phyloP scores from a whole-genome alignment of 2,888 invertebrate genomes.

The Ophion ellenae region DNA sequence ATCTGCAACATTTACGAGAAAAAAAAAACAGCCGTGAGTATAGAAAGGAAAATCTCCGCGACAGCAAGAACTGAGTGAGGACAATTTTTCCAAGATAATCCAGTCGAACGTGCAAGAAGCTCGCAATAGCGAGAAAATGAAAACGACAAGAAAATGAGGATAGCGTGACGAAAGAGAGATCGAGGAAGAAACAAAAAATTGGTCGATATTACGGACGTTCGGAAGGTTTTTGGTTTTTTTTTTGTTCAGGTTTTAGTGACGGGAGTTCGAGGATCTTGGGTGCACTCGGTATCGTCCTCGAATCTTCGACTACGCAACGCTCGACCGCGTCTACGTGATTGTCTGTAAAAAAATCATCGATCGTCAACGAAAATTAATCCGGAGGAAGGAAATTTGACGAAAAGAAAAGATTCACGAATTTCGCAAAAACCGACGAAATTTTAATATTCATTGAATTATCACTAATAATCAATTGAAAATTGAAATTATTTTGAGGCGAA shows the following conservation, averaged over 20 bases:
- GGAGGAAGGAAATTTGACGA: constrained; percentile 1
- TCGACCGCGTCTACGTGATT: constrained; percentile 75
- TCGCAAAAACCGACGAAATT: background rate
- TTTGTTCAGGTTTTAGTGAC: constrained; percentile 71
- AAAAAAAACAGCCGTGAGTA: background rate
- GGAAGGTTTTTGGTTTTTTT: constrained; percentile 63
- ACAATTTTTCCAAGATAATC: constrained; percentile 53
- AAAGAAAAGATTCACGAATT: background rate
- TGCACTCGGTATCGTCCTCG: constrained; percentile 70
- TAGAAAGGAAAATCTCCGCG: background rate
- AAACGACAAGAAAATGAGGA: background rate
- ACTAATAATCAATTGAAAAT: background rate
- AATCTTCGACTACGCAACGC: constrained; percentile 79
- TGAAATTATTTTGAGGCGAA: background rate
- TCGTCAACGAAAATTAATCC: constrained; percentile 21
- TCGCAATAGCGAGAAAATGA: background rate
- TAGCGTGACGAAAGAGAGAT: constrained; percentile 16
- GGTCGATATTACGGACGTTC: constrained; percentile 63
- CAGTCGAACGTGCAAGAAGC: background rate
- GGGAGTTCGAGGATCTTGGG: constrained; percentile 69
- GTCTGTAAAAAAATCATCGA: constrained; percentile 75
- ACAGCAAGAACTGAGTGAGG: background rate
- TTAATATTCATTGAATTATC: no score
- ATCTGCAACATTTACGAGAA: constrained; percentile 84
- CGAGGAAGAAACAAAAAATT: constrained; percentile 29